Evolutionary conservation across 2,113 vertebrate species (phyloP).

Genomic region (Peromyscus maniculatus): DNA sequence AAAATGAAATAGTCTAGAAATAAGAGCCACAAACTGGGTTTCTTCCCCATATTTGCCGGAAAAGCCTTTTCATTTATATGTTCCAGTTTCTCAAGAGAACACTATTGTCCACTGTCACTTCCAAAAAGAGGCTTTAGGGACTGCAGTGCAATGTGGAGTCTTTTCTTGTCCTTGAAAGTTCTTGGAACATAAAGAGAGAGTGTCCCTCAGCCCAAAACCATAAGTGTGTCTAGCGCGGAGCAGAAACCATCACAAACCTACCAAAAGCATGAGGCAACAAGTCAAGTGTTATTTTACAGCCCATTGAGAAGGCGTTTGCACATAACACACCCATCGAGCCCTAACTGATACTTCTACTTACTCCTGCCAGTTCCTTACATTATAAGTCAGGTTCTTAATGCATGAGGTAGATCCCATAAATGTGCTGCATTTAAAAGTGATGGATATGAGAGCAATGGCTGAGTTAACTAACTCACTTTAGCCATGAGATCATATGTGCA

Average conservation of each 20-base stretch:
- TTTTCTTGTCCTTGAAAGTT: background rate
- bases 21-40: background rate
- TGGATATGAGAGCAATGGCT: too few species aligned
- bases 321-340: rapidly evolving
- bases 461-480: too few species aligned
- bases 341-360: background rate
- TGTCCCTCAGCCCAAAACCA: rapidly evolving
- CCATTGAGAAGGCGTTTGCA: background rate
- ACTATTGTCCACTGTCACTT: background rate
- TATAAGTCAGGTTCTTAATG: background rate
- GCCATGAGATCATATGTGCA: background rate
- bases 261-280: background rate
- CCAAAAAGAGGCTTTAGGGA: background rate
- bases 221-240: too few species aligned
- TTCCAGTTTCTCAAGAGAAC: background rate
- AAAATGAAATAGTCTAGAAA: constrained; percentile 35
- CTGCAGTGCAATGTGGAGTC: background rate
- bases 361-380: background rate
- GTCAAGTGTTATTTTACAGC: background rate
- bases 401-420: background rate
- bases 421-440: background rate
- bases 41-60: constrained; percentile 1
- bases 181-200: background rate
- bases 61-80: background rate
- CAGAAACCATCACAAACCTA: background rate